Conservation (phyloP, 2,113 vertebrate genomes). For the Delphinapterus leucas region DNA sequence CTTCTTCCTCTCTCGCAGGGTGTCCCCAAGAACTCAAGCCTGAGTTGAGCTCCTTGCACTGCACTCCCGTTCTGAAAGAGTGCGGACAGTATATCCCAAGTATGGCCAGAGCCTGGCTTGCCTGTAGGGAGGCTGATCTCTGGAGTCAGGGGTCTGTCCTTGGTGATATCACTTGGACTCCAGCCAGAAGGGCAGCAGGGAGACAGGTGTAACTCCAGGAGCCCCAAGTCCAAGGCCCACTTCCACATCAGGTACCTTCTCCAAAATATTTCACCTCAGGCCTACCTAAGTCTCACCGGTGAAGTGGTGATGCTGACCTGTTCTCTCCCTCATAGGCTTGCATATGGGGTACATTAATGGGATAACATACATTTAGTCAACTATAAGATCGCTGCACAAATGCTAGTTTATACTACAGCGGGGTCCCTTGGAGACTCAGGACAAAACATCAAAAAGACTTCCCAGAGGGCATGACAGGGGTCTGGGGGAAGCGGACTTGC, state of each 20-base stretch:
- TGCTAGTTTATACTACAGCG: background rate
- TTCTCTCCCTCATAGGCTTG: background rate
- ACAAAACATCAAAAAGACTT: background rate
- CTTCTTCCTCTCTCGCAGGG: background rate
- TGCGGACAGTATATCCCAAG: too few relatives aligned
- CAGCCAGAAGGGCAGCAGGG: background rate
- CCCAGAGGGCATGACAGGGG: background rate
- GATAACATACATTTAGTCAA: background rate
- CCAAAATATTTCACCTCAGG: background rate
- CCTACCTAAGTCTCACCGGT: background rate
- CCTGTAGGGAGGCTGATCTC: background rate
- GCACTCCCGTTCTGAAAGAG: background rate
- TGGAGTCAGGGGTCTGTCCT: background rate
- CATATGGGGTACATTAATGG: rapidly evolving
- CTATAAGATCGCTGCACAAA: background rate
- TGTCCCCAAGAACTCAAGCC: background rate
- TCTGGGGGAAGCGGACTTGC: background rate
- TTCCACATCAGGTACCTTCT: background rate
- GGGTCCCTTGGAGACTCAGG: background rate
- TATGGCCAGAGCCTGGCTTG: background rate
- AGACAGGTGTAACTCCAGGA: background rate
- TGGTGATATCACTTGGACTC: background rate
- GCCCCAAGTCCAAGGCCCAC: background rate
- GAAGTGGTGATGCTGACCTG: background rate
- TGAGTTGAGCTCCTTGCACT: background rate